A percentile compares a stretch with the other conserved stretches of the same genome.
phyloP scores from a whole-genome alignment of 2,113 vertebrate species.

The Saimiri boliviensis region DNA sequence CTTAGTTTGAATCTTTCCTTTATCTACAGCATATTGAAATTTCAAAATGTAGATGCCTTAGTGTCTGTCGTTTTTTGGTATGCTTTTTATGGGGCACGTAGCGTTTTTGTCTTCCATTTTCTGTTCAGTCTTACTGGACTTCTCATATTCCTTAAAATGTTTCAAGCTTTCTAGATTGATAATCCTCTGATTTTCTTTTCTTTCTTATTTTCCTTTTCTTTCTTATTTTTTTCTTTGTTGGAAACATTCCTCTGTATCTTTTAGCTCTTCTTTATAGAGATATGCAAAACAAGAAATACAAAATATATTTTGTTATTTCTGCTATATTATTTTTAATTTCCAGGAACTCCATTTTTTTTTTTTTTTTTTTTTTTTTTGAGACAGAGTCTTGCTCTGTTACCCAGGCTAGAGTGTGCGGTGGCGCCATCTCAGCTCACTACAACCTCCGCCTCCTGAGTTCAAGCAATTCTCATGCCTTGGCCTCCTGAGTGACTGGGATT shows the following conservation, averaged over 20 bases:
- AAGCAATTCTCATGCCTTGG: too few species aligned
- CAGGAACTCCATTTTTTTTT: neutral
- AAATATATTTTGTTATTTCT: conserved; percentile 6
- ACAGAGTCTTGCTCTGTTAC: neutral
- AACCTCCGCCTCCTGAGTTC: too few species aligned
- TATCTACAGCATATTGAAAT: neutral
- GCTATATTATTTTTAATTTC: neutral
- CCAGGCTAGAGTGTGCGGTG: too few species aligned
- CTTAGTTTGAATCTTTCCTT: neutral
- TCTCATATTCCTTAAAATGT: neutral
- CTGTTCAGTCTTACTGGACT: neutral
- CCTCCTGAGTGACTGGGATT: too few species aligned
- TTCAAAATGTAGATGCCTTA: neutral
- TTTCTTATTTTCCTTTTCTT: neutral
- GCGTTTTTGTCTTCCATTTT: neutral
- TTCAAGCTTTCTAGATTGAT: neutral
- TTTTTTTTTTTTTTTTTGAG: neutral
- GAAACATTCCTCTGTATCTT: neutral
- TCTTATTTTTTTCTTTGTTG: neutral
- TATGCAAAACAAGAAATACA: too few species aligned
- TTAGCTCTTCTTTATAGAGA: neutral
- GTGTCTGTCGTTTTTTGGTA: neutral
- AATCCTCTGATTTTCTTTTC: neutral
- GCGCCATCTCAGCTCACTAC: too few species aligned
- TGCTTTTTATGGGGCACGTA: neutral